Base-by-base conservation (phyloP, 2,113 vertebrate genomes). In the Vulpes lagopus region DNA sequence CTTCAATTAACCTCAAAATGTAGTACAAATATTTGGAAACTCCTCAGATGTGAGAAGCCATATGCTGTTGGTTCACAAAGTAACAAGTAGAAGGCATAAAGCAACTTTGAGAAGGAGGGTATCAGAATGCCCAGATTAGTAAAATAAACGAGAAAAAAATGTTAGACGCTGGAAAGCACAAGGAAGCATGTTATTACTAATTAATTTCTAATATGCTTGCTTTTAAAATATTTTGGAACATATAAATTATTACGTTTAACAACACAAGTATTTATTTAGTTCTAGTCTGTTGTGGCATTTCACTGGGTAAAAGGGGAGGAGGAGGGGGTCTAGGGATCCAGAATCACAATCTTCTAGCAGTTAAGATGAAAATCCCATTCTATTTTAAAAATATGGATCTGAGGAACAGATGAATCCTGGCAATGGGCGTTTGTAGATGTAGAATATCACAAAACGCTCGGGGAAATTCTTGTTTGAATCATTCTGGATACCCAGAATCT, bases 91-190 rank as follows among this genome's bases (percentile, higher is more conserved):
- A 85, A 91, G 22, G 16, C 35, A 82, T 64, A 71, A 82, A 74
- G 23, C n/a, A 53, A 92, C 94, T 86, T 67, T 38, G 35, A 67
- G 57, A 51, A 79, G 59, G 82, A 89, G 17, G 12, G 3, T 22
- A 55, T 92, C 90, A 78, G 90, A 84, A 92, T 71, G 32, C n/a
- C n/a, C 35, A 86, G 91, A 71, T 60, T 55, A 49, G 80, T 67
- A 94, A 96, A 97, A 80, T 95, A 92, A 96, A 81, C 15, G 35
- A 65, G 91, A 27, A 91, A 71, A 91, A 71, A 81, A 55, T 7
- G 2, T 57, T 69, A 64, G 59, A 30, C 22, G 51, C 74, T 92
- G 49, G 79, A 84, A 83, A 88, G 27, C 76, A 95, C 83, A 92
- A 94, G 62, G 67, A 81, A 55, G 32, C 51, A 20, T 87, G 25